These are phyloP conservation scores for Poliocrania exsul DNA, from an alignment of 2,797 vertebrate species.

Conservation along the genomic window DNA sequence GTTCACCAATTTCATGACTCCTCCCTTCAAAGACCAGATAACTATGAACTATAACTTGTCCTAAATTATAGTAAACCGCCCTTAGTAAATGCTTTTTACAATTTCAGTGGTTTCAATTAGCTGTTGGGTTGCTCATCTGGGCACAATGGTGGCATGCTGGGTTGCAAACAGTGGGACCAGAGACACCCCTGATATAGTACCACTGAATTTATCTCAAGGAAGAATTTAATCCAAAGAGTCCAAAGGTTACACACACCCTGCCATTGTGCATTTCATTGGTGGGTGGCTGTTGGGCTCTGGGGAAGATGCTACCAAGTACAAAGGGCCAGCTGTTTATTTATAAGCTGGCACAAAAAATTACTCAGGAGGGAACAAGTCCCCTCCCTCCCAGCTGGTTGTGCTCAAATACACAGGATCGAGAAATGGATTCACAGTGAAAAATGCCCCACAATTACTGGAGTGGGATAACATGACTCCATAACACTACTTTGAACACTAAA, in stretches of 20 bases:
- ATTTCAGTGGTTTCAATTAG: background rate
- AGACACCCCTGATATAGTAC: background rate
- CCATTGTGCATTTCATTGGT: background rate
- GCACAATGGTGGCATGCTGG: background rate
- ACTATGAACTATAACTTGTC: background rate
- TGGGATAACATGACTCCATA: background rate
- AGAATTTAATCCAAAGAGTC: background rate
- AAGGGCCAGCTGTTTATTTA: constrained; percentile 23
- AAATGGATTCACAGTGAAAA: background rate
- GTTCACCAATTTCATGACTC: background rate
- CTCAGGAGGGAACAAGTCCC: background rate
- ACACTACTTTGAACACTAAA: background rate
- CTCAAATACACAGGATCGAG: background rate
- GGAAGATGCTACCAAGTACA: background rate
- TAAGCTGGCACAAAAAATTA: constrained; percentile 29
- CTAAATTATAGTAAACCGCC: background rate
- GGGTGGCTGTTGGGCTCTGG: background rate
- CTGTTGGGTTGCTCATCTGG: background rate
- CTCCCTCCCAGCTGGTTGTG: constrained; percentile 45
- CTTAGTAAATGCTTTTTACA: background rate
- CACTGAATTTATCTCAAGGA: background rate
- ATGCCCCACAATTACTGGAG: background rate
- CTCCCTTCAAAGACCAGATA: background rate
- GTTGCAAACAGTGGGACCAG: background rate
- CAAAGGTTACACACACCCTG: background rate